Conservation (phyloP, 2,888 invertebrate species). For the Beris morrisii region DNA sequence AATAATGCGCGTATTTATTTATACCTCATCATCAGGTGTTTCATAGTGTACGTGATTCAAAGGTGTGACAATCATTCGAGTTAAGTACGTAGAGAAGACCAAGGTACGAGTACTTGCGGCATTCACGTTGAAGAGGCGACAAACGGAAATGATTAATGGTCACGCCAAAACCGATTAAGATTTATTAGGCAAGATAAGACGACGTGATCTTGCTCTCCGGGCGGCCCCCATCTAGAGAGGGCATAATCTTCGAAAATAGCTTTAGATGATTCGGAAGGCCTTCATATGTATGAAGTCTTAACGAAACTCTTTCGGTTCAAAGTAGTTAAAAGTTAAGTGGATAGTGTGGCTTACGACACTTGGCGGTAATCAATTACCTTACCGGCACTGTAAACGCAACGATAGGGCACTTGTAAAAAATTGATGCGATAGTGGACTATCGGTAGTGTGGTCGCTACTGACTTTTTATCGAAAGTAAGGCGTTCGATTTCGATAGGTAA, state of each 20-base stretch:
- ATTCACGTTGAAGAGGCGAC: constrained; percentile 19
- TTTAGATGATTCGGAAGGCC: too few species aligned
- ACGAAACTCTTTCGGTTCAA: too few species aligned
- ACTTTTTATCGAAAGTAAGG: too few species aligned
- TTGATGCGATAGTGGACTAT: constrained; percentile 9
- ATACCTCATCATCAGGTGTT: constrained; percentile 14
- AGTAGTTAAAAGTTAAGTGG: constrained; percentile 1
- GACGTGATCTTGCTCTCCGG: constrained; percentile 37
- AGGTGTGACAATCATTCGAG: constrained; percentile 24
- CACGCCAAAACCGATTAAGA: constrained; percentile 39
- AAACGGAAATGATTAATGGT: constrained; percentile 39
- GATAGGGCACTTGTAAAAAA: constrained; percentile 18
- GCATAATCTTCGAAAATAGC: too few species aligned
- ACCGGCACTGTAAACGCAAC: constrained; percentile 4
- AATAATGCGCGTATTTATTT: constrained; percentile 13
- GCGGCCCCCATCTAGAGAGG: constrained; percentile 30
- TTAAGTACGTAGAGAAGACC: neutral
- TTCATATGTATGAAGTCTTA: too few species aligned
- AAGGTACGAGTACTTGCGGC: constrained; percentile 4
- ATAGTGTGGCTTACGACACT: constrained; percentile 28
- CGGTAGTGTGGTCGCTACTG: constrained; percentile 10
- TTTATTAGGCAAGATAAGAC: constrained; percentile 39
- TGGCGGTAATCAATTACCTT: constrained; percentile 27
- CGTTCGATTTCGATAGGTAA: too few species aligned
- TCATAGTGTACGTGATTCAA: constrained; percentile 19